phyloP scores from a whole-genome alignment of 2,113 vertebrate genomes.

The Butastur rufipennis region DNA sequence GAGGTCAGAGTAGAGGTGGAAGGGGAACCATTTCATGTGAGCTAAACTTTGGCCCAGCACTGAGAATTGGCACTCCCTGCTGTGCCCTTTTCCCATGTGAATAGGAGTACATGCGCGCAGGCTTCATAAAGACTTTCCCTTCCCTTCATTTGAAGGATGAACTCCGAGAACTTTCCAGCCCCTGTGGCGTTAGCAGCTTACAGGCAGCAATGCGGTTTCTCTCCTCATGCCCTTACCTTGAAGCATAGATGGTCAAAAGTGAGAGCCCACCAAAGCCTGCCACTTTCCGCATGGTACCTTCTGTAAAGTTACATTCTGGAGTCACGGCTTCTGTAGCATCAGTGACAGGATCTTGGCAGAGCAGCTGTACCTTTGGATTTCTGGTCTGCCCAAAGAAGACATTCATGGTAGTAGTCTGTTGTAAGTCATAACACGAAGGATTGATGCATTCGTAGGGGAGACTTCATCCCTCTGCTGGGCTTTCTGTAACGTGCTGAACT shows the following conservation, averaged over 20 bases:
- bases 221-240: neutral
- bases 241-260: neutral
- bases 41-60: neutral
- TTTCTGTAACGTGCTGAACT: neutral
- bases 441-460: accelerated
- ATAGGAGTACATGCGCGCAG: accelerated
- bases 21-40: accelerated
- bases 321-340: neutral
- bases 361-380: neutral
- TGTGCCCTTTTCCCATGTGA: neutral
- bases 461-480: neutral
- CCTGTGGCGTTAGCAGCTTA: neutral
- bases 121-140: neutral
- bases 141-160: neutral
- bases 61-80: neutral
- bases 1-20: neutral
- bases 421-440: neutral
- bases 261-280: neutral
- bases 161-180: neutral
- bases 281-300: neutral
- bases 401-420: neutral
- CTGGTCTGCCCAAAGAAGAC: neutral
- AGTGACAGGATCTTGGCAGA: neutral
- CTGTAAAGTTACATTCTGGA: neutral
- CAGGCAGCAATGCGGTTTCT: neutral